Evolutionary conservation across 2,888 invertebrate genomes (phyloP).

Genomic region (Torymus texanus): DNA sequence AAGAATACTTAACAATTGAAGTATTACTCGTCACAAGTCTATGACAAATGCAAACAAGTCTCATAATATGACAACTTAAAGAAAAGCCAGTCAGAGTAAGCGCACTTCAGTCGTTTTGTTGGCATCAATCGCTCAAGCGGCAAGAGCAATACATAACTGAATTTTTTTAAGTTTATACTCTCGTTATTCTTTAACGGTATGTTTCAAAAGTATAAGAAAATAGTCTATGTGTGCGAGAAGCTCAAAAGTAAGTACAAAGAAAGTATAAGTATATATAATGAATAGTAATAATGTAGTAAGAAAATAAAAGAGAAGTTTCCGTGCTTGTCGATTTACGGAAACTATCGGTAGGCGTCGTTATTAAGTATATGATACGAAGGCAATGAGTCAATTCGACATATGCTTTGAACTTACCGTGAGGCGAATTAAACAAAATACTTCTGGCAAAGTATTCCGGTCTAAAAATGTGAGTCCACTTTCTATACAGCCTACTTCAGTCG

Average conservation of each 20-base stretch:
- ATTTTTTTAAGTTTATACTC: background rate
- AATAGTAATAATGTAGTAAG: background rate
- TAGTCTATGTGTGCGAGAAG: conserved; percentile 11
- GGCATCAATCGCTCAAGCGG: conserved; percentile 68
- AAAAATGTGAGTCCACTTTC: too few species aligned
- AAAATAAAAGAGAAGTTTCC: conserved; percentile 23
- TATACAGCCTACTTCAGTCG: too few species aligned
- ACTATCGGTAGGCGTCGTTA: conserved; percentile 17
- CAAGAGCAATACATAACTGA: conserved; percentile 63
- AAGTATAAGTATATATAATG: background rate
- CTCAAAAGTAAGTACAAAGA: conserved; percentile 17
- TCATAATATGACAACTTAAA: conserved; percentile 30
- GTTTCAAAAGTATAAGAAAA: conserved; percentile 40
- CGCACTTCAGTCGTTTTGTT: conserved; percentile 60
- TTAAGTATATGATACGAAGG: conserved; percentile 28
- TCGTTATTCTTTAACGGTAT: conserved; percentile 47
- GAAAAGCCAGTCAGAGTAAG: conserved; percentile 69
- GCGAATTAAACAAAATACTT: background rate
- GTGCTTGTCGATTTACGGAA: conserved; percentile 20
- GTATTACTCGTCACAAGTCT: conserved; percentile 20
- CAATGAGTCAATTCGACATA: conserved; percentile 46
- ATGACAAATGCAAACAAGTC: conserved; percentile 35
- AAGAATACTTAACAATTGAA: conserved; percentile 15
- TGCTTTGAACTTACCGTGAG: conserved; percentile 2
- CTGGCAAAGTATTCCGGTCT: too few species aligned